Base-by-base conservation (phyloP, 2,113 vertebrate species). In the Hemiscyllium ocellatum region DNA sequence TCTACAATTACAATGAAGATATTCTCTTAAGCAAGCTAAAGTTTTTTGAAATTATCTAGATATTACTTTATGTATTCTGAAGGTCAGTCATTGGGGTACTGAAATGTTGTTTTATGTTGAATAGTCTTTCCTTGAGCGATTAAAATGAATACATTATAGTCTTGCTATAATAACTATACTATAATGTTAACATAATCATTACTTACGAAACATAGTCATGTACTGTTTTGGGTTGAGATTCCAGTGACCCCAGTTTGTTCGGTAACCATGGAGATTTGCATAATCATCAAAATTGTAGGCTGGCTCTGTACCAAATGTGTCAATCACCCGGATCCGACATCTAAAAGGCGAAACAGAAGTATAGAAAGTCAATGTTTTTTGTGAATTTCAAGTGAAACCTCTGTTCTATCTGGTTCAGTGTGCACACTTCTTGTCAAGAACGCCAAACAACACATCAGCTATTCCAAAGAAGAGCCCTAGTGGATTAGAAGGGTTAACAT, bases 151-250 rank as follows among this genome's bases (percentile, higher is more conserved):
- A 61, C 12, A 61, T 61, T 61, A 12, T 61, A 61, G 12, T 61
- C 7, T 12, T 61, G 12, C 7, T 61, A 61, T 61, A 61, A 61
- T 61, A 61, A 61, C 10, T 61, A 61, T 61, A 61, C 10, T 61
- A 61, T 61, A 61, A 61, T 61, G 12, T 61, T 61, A 12, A 61
- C 6, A 12, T 85, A 66, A 12, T 56, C 87, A 89, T 13, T 96
- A 98, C 99, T 97, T 97, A 99, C 99, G 99, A 97, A 99, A 99
- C 99, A 99, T 99, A 96, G 99, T 99, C 99, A 99, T 99, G 97
- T 99, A 99, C 98, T 99, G 99, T 96, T 98, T 97, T 96, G 98
- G 97, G 96, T 98, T 98, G 50, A 99, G 98, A 97, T 99, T 99
- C 99, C 99, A 99, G 98, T 99, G 99, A 96, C 99, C 99, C 99